Evolutionary conservation across 2,888 invertebrate genomes (phyloP), one percentile per base, ranked within the genome.

Genomic region (Zygogramma bicolorata): DNA sequence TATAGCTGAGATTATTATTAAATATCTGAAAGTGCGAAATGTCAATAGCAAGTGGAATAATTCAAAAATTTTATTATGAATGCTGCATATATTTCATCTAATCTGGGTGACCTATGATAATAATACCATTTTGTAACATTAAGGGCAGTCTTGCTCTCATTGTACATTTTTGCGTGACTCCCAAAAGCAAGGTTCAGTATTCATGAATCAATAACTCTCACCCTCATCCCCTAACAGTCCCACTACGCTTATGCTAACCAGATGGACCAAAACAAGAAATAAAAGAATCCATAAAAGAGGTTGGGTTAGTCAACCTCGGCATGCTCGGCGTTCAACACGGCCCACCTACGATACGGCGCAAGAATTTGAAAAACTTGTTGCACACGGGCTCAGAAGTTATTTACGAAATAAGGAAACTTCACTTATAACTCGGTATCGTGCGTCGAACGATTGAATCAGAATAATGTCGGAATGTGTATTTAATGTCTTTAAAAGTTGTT

Each of bases 221-320:
- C 27, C 60, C 67, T 46, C 46, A 46, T 46, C 46, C 46, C 46
- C 20, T 20, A 46, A 34, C 10, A 34, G 68, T 22, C 8, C 25
- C n/a, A 42, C 73, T 68, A 74, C 86, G 85, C 84, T 84, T 76
- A 82, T 86, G 86, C 38, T 71, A 78, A 77, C 82, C 83, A 85
- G 84, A 85, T 85, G 85, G 84, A 82, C 84, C 84, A 79, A 80
- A 78, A 79, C 83, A 82, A 81, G 77, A 81, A 83, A 79, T 81
- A 81, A 79, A 79, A 81, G 80, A 79, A 81, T 77, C 76, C 74
- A 76, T 65, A 73, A 76, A 76, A 78, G 80, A 81, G 82, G 82
- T 83, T 81, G 83, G 81, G 81, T 84, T 83, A 84, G 83, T 84
- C 83, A 82, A 84, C 84, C 80, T 81, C 76, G 78, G 75, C 73